A percentile compares a stretch with the other conserved stretches of the same genome.
phyloP scores from a whole-genome alignment of 2,113 vertebrate species.

The Vulpes vulpes region DNA sequence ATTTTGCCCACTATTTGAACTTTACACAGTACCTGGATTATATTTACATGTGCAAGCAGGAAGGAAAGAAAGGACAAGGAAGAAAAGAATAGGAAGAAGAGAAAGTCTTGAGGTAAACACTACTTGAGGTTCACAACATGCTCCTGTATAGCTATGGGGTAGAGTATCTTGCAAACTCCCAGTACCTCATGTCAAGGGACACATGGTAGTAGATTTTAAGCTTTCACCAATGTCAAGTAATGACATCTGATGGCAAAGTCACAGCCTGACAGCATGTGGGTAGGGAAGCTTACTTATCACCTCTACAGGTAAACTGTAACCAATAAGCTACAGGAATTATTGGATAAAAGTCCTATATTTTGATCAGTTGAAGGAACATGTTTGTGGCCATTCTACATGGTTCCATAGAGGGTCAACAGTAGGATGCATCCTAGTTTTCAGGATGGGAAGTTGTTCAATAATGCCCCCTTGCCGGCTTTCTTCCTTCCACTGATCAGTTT shows the following conservation, averaged over 20 bases:
- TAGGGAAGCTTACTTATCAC: not conserved
- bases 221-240: not conserved
- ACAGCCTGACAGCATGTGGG: not conserved
- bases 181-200: not conserved
- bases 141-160: not conserved
- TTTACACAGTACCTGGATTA: not conserved
- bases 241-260: not conserved
- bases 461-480: not conserved
- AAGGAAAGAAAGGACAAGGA: not conserved
- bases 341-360: not conserved
- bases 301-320: not conserved
- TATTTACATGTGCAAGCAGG: not conserved
- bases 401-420: not conserved
- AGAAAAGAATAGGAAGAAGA: not conserved
- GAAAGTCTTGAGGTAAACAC: not conserved
- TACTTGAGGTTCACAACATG: not conserved
- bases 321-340: not conserved
- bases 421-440: not conserved
- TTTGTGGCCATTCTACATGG: not conserved
- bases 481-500: not conserved
- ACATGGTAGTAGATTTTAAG: not conserved
- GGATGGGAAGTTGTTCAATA: not conserved
- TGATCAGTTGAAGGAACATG: not conserved
- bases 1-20: not conserved
- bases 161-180: not conserved